Evolutionary conservation across 2,888 invertebrate species (phyloP).

Genomic region (Acleris sparsana): DNA sequence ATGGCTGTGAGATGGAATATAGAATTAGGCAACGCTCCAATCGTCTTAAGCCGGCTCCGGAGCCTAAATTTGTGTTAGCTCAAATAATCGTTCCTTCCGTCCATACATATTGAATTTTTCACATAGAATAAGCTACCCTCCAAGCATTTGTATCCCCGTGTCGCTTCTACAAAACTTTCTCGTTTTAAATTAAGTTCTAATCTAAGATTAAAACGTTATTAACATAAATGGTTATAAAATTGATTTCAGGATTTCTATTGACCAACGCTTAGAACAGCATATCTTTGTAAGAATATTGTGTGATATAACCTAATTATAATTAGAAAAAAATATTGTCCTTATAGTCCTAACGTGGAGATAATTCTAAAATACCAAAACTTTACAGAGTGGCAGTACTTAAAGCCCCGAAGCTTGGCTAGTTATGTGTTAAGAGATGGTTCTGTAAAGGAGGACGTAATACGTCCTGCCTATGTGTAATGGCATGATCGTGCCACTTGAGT

Average conservation of each 20-base stretch:
- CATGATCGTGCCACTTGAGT: constrained; percentile 39
- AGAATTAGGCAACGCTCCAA: constrained; percentile 56
- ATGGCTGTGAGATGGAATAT: constrained; percentile 58
- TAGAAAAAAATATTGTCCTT: constrained; percentile 68
- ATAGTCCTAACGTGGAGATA: constrained; percentile 54
- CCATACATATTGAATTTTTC: constrained; percentile 70
- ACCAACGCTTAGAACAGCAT: constrained; percentile 82
- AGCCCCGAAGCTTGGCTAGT: constrained; percentile 43
- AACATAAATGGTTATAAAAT: constrained; percentile 39
- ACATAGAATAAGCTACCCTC: constrained; percentile 67
- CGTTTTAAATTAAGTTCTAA: constrained; percentile 27
- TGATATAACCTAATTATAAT: constrained; percentile 81
- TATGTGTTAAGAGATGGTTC: constrained; percentile 57
- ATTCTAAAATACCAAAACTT: constrained; percentile 46
- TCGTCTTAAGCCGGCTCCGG: constrained; percentile 38
- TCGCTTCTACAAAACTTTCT: constrained; percentile 36
- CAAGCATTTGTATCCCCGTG: constrained; percentile 57
- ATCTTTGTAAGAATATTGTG: constrained; percentile 81
- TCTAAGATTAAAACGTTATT: constrained; percentile 18
- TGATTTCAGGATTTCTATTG: constrained; percentile 68
- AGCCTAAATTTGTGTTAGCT: constrained; percentile 60
- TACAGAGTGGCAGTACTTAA: constrained; percentile 49
- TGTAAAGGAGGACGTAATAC: constrained; percentile 62
- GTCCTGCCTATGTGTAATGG: constrained; percentile 54
- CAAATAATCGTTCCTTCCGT: constrained; percentile 78